Conservation (phyloP, 2,113 vertebrate genomes). For the Engystomops pustulosus region DNA sequence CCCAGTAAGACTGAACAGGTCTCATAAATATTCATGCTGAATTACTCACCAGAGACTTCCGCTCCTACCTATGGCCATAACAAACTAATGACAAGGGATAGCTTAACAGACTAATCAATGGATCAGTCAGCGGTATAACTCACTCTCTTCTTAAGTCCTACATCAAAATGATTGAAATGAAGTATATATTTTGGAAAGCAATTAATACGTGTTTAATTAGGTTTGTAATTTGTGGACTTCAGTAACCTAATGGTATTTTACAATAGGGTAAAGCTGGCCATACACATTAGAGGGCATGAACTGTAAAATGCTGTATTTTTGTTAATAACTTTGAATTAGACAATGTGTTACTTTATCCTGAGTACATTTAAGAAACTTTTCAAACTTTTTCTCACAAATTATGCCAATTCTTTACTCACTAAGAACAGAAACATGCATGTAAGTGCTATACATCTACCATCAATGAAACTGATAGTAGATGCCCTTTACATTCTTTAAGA, state of each 20-base stretch:
- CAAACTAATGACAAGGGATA: constrained; percentile 3
- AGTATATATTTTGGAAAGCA: neutral
- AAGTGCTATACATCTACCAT: no score
- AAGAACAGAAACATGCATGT: no score
- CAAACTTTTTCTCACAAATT: no score
- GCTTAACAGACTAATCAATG: constrained; percentile 26
- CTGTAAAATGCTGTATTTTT: no score
- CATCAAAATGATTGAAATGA: neutral
- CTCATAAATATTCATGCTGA: constrained; percentile 34
- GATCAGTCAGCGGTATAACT: neutral
- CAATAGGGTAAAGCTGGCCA: neutral
- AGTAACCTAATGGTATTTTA: neutral
- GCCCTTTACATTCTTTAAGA: no score
- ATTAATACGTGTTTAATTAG: neutral
- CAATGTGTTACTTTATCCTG: no score
- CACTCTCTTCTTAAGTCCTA: neutral
- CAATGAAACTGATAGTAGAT: no score
- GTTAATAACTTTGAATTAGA: no score
- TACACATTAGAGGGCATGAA: no score
- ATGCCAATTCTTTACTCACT: no score
- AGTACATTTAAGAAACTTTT: no score
- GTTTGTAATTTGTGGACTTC: neutral
- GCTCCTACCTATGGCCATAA: constrained; percentile 20
- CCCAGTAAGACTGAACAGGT: neutral
- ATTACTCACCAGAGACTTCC: neutral